Conservation (phyloP, 2,113 vertebrate genomes). For the Columba livia region DNA sequence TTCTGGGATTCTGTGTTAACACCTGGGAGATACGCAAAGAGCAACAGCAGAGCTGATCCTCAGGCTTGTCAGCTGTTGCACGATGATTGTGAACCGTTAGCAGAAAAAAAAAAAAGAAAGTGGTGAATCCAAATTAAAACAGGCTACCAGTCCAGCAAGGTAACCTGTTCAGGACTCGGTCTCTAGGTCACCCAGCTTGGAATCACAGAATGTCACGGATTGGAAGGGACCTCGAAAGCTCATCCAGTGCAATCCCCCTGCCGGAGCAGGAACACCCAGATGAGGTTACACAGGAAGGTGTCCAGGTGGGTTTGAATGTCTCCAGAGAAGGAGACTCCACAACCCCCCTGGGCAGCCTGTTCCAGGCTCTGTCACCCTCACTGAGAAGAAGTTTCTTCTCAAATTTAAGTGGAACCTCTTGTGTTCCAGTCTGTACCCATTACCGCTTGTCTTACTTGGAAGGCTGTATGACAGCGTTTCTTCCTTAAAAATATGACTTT, state of each 20-base stretch:
- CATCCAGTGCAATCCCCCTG: too few relatives aligned
- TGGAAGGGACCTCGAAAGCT: too few relatives aligned
- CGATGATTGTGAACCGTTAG: fast-evolving
- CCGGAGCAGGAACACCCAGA: too few relatives aligned
- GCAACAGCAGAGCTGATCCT: neutral
- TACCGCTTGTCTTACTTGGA: too few relatives aligned
- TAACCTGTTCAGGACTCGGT: neutral
- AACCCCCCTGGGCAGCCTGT: too few relatives aligned
- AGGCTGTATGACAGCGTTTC: neutral
- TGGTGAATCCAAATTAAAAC: neutral
- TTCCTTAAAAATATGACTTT: neutral
- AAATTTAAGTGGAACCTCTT: too few relatives aligned
- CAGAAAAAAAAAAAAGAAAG: neutral
- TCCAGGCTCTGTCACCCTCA: too few relatives aligned
- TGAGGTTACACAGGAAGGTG: too few relatives aligned
- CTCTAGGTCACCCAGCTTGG: neutral
- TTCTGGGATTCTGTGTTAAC: neutral
- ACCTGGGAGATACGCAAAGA: neutral
- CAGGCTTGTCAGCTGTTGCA: neutral
- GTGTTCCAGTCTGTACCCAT: too few relatives aligned
- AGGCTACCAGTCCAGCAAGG: neutral
- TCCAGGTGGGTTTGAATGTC: too few relatives aligned
- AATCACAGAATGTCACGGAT: neutral
- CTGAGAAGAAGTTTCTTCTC: too few relatives aligned
- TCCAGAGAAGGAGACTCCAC: too few relatives aligned